Evolutionary conservation across 2,797 vertebrate species (phyloP), one percentile per base, ranked within the genome.

Genomic region (Sebastes baramenuke): DNA sequence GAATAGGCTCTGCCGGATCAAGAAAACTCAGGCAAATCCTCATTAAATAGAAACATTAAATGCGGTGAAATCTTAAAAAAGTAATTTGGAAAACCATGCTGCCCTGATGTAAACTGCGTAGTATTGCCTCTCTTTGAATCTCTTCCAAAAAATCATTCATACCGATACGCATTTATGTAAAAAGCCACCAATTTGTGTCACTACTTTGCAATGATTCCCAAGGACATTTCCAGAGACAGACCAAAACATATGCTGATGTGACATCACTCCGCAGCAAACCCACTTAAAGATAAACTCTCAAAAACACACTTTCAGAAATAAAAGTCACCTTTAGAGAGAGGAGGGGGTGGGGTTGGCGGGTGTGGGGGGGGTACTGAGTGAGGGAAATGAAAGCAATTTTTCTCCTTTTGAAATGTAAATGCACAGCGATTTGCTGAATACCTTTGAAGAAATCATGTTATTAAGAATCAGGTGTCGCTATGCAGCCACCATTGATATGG

Each of bases 341-440:
- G 25, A 59, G 60, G 22, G 69, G 36, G n/a, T 24, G 56, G 56
- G 79, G 38, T 1, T 42, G 6, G 38, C 38, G 38, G 38, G 38
- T 1, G 11, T 73, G 52, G 79, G 55, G 79, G 79, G 38, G 55
- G 79, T 90, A 91, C 84, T 81, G 89, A 91, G 79, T 82, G 77
- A 95, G 96, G 93, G 87, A 96, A 97, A 96, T 94, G 94, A 96
- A 96, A 79, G 82, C 95, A 96, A 96, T 96, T 96, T 96, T 91
- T 95, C 96, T 96, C 93, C 96, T 96, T 97, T 97, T 98, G 96
- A 97, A 96, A 96, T 97, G 95, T 94, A 96, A 96, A 97, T 97
- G 96, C 88, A 81, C 93, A 91, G 92, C 93, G 94, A 97, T 97
- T 96, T 96, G 91, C 96, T 96, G 94, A 96, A 96, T 94, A 94